These are phyloP conservation scores for Psittacula echo DNA, from an alignment of 2,797 vertebrate genomes.

Conservation along the genomic window DNA sequence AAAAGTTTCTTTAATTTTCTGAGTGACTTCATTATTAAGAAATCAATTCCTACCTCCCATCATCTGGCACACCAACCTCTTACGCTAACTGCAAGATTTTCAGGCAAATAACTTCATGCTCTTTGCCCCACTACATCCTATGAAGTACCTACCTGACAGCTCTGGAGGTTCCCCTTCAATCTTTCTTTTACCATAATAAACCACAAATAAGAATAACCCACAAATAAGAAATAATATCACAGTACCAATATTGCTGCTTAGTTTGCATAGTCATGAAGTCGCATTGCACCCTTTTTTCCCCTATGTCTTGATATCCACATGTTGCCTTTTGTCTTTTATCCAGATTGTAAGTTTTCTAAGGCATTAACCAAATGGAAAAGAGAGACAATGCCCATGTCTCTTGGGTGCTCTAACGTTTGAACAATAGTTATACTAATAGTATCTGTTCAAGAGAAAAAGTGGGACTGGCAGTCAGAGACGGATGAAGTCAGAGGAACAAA, in stretches of 20 bases:
- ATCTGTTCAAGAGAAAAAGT: neutral
- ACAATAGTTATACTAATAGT: neutral
- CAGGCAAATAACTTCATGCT: neutral
- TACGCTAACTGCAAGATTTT: neutral
- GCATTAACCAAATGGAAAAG: neutral
- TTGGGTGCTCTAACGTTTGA: neutral
- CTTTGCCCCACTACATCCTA: neutral
- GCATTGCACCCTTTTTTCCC: neutral
- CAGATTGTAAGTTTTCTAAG: neutral
- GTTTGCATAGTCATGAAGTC: neutral
- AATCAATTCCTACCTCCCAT: neutral
- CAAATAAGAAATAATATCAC: neutral
- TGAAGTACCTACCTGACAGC: neutral
- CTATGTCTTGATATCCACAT: neutral
- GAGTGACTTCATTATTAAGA: neutral
- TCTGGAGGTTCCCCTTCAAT: neutral
- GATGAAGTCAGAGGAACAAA: neutral
- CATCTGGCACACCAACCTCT: neutral
- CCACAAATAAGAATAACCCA: neutral
- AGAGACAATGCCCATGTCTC: neutral
- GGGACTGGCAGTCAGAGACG: neutral
- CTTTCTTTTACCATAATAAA: neutral
- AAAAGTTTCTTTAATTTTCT: neutral
- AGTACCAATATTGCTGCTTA: neutral
- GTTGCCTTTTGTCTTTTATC: neutral